These are phyloP conservation scores for Lingula anatina DNA, from an alignment of 2,888 invertebrate genomes.

Conservation along the genomic window DNA sequence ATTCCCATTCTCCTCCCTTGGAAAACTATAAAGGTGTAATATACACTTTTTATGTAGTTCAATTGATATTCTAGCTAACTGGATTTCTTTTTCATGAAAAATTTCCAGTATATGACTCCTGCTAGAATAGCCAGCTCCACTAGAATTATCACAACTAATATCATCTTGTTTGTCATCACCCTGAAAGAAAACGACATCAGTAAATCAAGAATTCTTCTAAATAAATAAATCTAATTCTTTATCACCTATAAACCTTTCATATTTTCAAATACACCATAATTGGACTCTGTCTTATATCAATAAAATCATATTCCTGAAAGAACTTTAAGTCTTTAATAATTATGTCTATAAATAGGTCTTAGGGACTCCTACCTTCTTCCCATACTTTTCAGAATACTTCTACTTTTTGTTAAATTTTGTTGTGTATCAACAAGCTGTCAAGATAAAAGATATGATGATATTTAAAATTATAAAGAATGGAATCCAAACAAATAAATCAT, in stretches of 20 bases:
- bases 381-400: constrained; percentile 64
- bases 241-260: no score
- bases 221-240: no score
- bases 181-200: constrained; percentile 44
- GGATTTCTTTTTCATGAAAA: constrained; percentile 19
- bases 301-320: background rate
- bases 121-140: constrained; percentile 65
- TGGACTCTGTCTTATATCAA: no score
- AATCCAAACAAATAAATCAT: no score
- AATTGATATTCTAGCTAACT: no score
- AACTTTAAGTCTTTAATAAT: background rate
- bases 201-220: no score
- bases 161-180: constrained; percentile 70
- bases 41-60: no score
- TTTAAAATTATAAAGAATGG: no score
- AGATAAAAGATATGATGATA: constrained; percentile 8
- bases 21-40: no score
- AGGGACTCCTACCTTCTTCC: constrained; percentile 56
- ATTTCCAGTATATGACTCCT: constrained; percentile 63
- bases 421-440: constrained; percentile 65
- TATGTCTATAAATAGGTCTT: no score
- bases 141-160: constrained; percentile 69
- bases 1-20: no score
- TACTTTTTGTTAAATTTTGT: constrained; percentile 64
- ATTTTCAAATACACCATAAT: no score